Percentiles rank a stretch among this genome's conserved stretches.
Conservation (phyloP, 2,888 invertebrate genomes). For the Xiphydria camelus region DNA sequence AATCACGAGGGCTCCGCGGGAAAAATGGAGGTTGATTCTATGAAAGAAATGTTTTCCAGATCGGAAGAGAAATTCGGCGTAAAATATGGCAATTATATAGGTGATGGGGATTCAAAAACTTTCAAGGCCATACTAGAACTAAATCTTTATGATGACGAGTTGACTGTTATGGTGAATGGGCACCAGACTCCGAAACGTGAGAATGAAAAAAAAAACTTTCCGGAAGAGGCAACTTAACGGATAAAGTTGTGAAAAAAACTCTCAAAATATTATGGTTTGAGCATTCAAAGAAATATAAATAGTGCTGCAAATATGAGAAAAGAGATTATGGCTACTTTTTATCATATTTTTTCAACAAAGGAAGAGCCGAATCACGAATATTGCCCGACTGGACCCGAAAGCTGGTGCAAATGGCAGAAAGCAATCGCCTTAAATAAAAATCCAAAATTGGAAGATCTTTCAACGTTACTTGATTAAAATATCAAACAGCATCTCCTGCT, state of each 20-base stretch:
- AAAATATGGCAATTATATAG: slow-evolving; percentile 2
- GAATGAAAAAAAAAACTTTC: slow-evolving; percentile 11
- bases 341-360: slow-evolving; percentile 10
- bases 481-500: slow-evolving; percentile 12
- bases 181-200: slow-evolving; percentile 8
- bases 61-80: slow-evolving; percentile 3
- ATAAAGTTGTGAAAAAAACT: slow-evolving; percentile 9
- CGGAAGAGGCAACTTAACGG: slow-evolving; percentile 4
- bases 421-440: slow-evolving; percentile 11
- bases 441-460: slow-evolving; percentile 6
- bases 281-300: slow-evolving; percentile 8
- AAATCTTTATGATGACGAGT: slow-evolving; percentile 4
- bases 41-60: slow-evolving; percentile 1
- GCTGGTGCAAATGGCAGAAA: slow-evolving; percentile 22
- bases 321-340: slow-evolving; percentile 10
- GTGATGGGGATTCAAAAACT: slow-evolving; percentile 8
- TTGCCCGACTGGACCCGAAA: slow-evolving; percentile 13
- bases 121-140: slow-evolving; percentile 5
- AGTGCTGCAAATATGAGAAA: slow-evolving; percentile 8
- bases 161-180: slow-evolving; percentile 6
- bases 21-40: slow-evolving; percentile 5
- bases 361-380: slow-evolving; percentile 9
- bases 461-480: slow-evolving; percentile 9
- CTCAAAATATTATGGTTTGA: slow-evolving; percentile 8
- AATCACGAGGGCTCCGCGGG: slow-evolving; percentile 4